Percentiles rank a stretch among this genome's conserved stretches.
phyloP scores from a whole-genome alignment of 2,797 vertebrate species.

The Rhinogobio ventralis region DNA sequence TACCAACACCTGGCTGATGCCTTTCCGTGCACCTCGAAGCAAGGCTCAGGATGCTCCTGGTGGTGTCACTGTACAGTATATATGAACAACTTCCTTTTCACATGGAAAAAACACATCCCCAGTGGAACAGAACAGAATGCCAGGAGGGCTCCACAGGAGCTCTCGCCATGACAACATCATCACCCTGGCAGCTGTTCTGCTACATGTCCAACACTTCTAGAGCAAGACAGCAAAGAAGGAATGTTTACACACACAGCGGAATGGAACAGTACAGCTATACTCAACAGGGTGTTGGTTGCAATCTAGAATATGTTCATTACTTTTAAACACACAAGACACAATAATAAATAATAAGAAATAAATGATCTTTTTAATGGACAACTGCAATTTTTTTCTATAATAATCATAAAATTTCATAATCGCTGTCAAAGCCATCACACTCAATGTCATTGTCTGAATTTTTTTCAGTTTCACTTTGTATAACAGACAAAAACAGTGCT shows the following conservation, averaged over 20 bases:
- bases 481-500: not conserved
- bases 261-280: not conserved
- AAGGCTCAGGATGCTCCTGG: not conserved
- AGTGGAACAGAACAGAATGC: conserved; percentile 45
- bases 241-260: conserved; percentile 17
- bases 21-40: conserved; percentile 5
- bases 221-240: not conserved
- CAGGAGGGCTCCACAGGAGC: conserved; percentile 38
- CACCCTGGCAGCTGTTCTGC: conserved; percentile 43
- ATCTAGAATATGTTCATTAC: not conserved
- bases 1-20: not conserved
- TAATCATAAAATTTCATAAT: not conserved
- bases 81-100: conserved; percentile 53
- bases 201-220: not conserved
- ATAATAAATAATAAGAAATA: not conserved
- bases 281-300: not conserved
- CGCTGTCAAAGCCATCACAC: not conserved
- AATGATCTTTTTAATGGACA: not conserved
- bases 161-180: conserved; percentile 49
- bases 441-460: not conserved
- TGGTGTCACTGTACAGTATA: conserved; percentile 14
- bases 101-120: conserved; percentile 36
- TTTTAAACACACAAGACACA: not conserved
- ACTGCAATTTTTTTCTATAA: not conserved
- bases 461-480: not conserved